Base-by-base conservation (phyloP, 2,797 vertebrate genomes). In the Pipistrellus pygmaeus region DNA sequence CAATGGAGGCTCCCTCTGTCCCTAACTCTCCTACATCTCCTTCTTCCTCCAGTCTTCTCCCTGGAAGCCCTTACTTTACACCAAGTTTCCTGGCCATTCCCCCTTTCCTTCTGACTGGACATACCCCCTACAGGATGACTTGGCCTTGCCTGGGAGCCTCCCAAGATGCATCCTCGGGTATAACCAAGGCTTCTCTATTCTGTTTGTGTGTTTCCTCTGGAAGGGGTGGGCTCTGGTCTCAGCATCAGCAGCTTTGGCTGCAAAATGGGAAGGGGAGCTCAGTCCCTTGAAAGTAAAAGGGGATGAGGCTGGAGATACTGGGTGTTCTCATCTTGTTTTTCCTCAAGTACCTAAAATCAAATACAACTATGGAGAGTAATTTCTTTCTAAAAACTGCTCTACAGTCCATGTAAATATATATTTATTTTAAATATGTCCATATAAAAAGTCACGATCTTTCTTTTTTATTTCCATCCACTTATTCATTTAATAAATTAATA, bases 401-500 rank as follows among this genome's bases (percentile, higher is more conserved):
- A 14, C n/a, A 15, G 0, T 68, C 78, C 25, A n/a, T n/a, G 48
- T 48, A 38, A 68, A 83, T 66, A 44, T 18, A 41, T 68, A 83
- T 66, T 62, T 41, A 81, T 68, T 66, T 71, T 64, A 85, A 85
- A 85, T 46, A 84, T 73, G 20, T 72, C 48, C 30, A 48, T 12
- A 14, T 55, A 35, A 78, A 55, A 53, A 32, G 1, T 53, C n/a
- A 38, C 30, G 25, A 32, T 71, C 13, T 83, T 77, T 85, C n/a
- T 66, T 57, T 64, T 55, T 30, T 30, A 84, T 84, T 95, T 75
- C 15, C 35, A 89, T 32, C 35, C 17, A 60, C 62, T 62, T 68
- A 69, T 51, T 88, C 76, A 57, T 14, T 84, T 64, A 91, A 83
- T 10, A 83, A 83, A 72, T 53, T 77, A 89, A 77, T 9, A 77